These are phyloP conservation scores for Geopemphigus sp. DNA, from an alignment of 1,140 invertebrate genomes.

Conservation along the genomic window DNA sequence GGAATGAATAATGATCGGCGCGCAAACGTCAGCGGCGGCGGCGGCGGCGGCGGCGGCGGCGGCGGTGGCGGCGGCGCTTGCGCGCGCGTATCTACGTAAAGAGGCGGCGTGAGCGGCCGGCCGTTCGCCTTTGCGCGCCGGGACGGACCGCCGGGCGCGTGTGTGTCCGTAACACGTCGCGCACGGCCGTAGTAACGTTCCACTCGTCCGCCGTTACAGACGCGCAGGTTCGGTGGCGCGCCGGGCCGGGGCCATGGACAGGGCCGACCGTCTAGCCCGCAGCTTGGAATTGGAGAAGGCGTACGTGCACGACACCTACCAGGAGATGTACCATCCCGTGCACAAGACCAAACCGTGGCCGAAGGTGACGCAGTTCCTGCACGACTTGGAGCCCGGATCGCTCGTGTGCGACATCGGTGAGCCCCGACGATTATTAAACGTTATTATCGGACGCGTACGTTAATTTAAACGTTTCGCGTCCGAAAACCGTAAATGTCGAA, in stretches of 20 bases:
- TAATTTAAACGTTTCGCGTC: no score
- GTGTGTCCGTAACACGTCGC: no score
- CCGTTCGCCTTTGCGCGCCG: not conserved
- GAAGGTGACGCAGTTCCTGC: slow-evolving; percentile 79
- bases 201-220: not conserved
- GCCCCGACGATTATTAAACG: no score
- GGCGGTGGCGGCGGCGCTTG: no score
- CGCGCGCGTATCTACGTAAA: not conserved
- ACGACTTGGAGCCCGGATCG: slow-evolving; percentile 82
- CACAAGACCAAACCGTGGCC: slow-evolving; percentile 68
- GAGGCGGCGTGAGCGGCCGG: not conserved
- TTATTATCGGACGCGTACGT: no score
- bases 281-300: slow-evolving; percentile 86
- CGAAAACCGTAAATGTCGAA: no score
- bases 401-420: slow-evolving; percentile 90
- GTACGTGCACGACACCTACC: slow-evolving; percentile 93
- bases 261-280: slow-evolving; percentile 66
- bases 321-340: slow-evolving; percentile 69
- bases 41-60: no score
- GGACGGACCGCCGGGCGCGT: not conserved
- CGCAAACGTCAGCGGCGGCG: not conserved
- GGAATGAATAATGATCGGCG: slow-evolving; percentile 37
- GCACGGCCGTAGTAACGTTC: not conserved
- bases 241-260: slow-evolving; percentile 52
- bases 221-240: slow-evolving; percentile 39